Evolutionary conservation across 2,888 invertebrate genomes (phyloP).

Genomic region (Sturmia bella): DNA sequence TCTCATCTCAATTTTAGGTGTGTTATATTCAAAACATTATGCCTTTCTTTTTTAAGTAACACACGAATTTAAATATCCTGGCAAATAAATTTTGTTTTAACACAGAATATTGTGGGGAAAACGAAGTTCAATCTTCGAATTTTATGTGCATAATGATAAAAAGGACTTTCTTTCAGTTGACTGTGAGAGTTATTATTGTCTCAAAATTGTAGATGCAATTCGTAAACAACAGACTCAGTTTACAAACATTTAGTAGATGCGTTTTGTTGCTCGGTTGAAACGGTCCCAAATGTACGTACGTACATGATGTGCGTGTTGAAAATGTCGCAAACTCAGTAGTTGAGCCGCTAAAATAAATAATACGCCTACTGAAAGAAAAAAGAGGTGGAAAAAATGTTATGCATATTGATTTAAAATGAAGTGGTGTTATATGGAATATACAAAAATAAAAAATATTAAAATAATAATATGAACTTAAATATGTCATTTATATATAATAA

Average conservation of each 20-base stretch:
- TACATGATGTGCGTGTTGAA: background rate
- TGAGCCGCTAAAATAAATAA: slow-evolving; percentile 27
- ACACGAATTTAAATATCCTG: slow-evolving; percentile 6
- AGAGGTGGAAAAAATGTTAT: background rate
- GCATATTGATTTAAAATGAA: background rate
- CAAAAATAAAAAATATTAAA: too few relatives aligned
- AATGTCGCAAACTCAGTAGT: slow-evolving; percentile 18
- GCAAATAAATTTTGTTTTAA: slow-evolving; percentile 22
- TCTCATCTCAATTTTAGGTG: slow-evolving; percentile 53
- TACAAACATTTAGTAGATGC: slow-evolving; percentile 69
- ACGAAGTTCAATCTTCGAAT: slow-evolving; percentile 63
- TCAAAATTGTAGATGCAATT: slow-evolving; percentile 55
- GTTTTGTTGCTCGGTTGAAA: slow-evolving; percentile 70
- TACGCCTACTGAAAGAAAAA: background rate
- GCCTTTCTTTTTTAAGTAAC: slow-evolving; percentile 4
- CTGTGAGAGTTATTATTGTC: slow-evolving; percentile 14
- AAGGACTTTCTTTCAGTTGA: slow-evolving; percentile 30
- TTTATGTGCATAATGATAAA: slow-evolving; percentile 33
- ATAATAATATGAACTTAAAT: too few relatives aligned
- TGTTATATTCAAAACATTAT: slow-evolving; percentile 45
- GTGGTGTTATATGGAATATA: too few relatives aligned
- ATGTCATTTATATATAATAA: too few relatives aligned
- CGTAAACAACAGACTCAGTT: slow-evolving; percentile 70
- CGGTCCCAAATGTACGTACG: slow-evolving; percentile 55
- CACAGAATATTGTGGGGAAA: slow-evolving; percentile 13